Base-by-base conservation (phyloP, 2,113 vertebrate genomes). In the Hyaena hyaena region DNA sequence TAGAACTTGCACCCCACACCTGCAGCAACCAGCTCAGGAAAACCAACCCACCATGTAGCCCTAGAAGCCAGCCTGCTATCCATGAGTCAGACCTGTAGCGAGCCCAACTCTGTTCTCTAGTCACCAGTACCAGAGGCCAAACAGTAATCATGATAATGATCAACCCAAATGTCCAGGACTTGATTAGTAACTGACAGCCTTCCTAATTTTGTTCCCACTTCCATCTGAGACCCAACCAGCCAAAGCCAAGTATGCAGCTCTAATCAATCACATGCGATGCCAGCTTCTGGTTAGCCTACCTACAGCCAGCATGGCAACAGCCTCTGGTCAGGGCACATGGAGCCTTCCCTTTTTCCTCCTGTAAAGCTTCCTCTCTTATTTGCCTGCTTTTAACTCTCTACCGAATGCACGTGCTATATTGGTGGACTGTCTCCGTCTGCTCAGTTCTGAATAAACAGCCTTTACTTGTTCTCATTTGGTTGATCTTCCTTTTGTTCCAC, bases 401-500 rank as follows among this genome's bases (percentile, higher is more conserved):
- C 48, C 65, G 81, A 95, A 76, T 61, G 66, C 79, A 35, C 3
- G 15, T 15, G 55, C 63, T n/a, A 28, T 58, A 23, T 50, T 90
- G 50, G 14, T 77, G 88, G 81, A 87, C 48, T 83, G 68, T 71
- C 31, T 82, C 63, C n/a, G 15, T 69, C 8, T 48, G 14, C 31
- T 66, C 39, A 26, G 26, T 63, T 93, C 76, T 91, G 87, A 81
- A 80, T 87, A 92, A 80, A 88, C 23, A 90, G 16, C 58, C 43
- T 35, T 88, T 50, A 21, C 33, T 33, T 92, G 2, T 81, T 95
- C n/a, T 88, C 66, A 77, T 35, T 94, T 88, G 77, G 43, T 86
- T 93, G 77, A 73, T 81, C 79, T 93, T 97, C 66, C 85, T 79
- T 95, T 95, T 87, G 74, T 87, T 91, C 66, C 11, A 17, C 24